Percentiles rank a stretch among this genome's conserved stretches.
phyloP scores from a whole-genome alignment of 2,797 vertebrate genomes.

The Tokudaia muenninki region DNA sequence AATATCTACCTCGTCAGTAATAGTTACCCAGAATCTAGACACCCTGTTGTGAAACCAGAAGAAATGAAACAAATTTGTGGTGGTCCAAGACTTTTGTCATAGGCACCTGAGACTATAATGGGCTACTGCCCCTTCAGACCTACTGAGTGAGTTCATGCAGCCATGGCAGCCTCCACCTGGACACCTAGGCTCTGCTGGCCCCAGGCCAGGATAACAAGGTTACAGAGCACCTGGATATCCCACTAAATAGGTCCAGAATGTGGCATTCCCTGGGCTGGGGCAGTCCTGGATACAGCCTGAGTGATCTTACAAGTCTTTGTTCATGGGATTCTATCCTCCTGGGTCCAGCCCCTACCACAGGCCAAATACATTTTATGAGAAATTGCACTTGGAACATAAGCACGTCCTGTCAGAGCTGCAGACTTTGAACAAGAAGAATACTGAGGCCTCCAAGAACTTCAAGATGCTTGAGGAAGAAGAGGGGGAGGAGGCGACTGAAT shows the following conservation, averaged over 20 bases:
- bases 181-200: background rate
- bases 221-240: no score
- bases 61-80: background rate
- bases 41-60: background rate
- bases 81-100: background rate
- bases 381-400: slow-evolving; percentile 88
- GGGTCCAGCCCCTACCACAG: slow-evolving; percentile 92
- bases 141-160: background rate
- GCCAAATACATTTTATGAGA: slow-evolving; percentile 96
- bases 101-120: background rate
- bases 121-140: background rate
- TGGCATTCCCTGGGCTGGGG: background rate
- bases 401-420: slow-evolving; percentile 88
- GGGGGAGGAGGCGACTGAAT: slow-evolving; percentile 88
- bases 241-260: background rate
- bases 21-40: background rate
- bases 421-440: slow-evolving; percentile 98
- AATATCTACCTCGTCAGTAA: background rate
- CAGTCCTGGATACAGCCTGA: background rate
- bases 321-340: background rate
- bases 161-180: background rate
- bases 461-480: slow-evolving; percentile 96
- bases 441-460: slow-evolving; percentile 95
- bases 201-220: background rate
- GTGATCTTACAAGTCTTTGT: background rate